A percentile compares a stretch with the other conserved stretches of the same genome.
Evolutionary conservation across 2,888 invertebrate genomes (phyloP).

Genomic region (Chorisops tibialis): DNA sequence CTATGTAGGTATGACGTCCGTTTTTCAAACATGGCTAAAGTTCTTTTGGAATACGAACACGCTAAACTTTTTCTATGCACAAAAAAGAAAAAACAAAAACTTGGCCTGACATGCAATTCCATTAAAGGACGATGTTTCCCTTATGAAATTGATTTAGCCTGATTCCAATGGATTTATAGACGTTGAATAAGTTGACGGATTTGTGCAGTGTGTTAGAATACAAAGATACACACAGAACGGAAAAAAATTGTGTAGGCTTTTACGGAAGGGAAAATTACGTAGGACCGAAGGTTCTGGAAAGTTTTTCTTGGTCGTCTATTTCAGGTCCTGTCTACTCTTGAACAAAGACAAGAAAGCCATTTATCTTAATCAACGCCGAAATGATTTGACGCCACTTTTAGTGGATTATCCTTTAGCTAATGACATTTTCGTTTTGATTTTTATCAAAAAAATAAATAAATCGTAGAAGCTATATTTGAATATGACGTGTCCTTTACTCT

Average conservation of each 20-base stretch:
- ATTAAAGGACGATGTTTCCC: conserved; percentile 8
- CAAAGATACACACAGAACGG: no score
- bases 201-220: no score
- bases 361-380: conserved; percentile 23
- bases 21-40: background rate
- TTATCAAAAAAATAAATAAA: conserved; percentile 13
- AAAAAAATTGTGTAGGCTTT: no score
- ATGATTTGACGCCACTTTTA: conserved; percentile 23
- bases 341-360: background rate
- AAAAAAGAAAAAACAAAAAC: conserved; percentile 1
- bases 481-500: no score
- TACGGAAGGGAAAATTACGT: no score
- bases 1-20: background rate
- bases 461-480: no score
- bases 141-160: conserved; percentile 19
- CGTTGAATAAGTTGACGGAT: conserved; percentile 4
- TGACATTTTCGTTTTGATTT: conserved; percentile 24
- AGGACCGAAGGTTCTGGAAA: no score
- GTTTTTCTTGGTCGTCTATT: no score
- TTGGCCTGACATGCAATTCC: conserved; percentile 16
- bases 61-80: background rate
- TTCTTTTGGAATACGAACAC: background rate
- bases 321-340: no score
- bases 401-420: conserved; percentile 24
- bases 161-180: conserved; percentile 12